phyloP scores from a whole-genome alignment of 2,888 invertebrate genomes.

The Chelonus formosanus region DNA sequence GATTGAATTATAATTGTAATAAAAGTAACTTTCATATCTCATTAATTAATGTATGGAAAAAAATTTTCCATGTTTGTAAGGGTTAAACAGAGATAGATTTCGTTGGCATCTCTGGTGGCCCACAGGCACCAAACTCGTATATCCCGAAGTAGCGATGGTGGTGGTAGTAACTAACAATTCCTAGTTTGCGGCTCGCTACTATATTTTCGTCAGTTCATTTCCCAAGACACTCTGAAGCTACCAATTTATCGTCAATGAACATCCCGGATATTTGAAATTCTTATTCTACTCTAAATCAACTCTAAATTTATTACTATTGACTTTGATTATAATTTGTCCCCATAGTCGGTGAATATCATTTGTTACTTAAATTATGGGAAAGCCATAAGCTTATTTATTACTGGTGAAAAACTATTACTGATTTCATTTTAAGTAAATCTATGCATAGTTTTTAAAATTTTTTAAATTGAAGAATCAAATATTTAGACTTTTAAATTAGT shows the following conservation, averaged over 20 bases:
- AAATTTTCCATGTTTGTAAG: slow-evolving; percentile 3
- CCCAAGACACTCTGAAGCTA: slow-evolving; percentile 53
- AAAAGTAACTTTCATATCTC: neutral
- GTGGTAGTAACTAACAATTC: slow-evolving; percentile 61
- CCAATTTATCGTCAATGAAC: slow-evolving; percentile 54
- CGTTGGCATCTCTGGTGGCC: slow-evolving; percentile 15
- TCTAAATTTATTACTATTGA: slow-evolving; percentile 17
- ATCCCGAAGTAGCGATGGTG: slow-evolving; percentile 47
- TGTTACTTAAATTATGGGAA: no score
- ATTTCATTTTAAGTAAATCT: no score
- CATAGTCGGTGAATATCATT: neutral
- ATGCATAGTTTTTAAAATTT: no score
- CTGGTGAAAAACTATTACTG: no score
- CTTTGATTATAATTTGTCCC: neutral
- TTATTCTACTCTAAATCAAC: slow-evolving; percentile 23
- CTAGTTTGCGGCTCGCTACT: slow-evolving; percentile 60
- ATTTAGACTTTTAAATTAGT: no score
- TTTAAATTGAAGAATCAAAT: no score
- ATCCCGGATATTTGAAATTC: slow-evolving; percentile 28
- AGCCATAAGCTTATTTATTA: no score
- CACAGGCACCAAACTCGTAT: slow-evolving; percentile 50
- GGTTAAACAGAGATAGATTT: slow-evolving; percentile 36
- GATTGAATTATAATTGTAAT: no score
- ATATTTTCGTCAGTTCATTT: slow-evolving; percentile 62
- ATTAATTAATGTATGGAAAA: neutral